Base-by-base conservation (phyloP, 2,797 vertebrate genomes). In the Phoeniculus purpureus region DNA sequence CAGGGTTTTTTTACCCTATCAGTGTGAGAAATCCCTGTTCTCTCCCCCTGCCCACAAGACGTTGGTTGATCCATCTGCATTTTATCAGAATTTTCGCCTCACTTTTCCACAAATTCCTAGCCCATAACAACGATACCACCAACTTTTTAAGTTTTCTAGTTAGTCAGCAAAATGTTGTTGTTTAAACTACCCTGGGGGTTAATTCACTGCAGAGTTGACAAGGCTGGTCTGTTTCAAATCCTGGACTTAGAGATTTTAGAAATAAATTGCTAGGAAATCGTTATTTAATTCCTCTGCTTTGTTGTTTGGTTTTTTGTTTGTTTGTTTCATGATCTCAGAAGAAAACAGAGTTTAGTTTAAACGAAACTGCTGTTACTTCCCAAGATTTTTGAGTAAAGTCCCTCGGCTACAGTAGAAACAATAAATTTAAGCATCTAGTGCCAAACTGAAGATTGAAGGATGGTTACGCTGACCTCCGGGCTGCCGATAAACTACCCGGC, bases 341-440 rank as follows among this genome's bases (percentile, higher is more conserved):
- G 87, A 58, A 94, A 96, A 64, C 23, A 62, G n/a, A 94, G 22
- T 54, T 70, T 88, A 34, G 18, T 89, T 95, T 82, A 85, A 92
- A 89, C 74, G 85, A 89, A 94, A 91, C 60, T 31, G 74, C 34
- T 84, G 66, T 15, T 67, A 43, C 76, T 81, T 94, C 84, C 47
- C 40, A 86, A 80, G 21, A 83, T 61, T 61, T 62, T 90, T 85
- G 17, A 94, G 21, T 78, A 52, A 43, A 78, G 62, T 45, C 59
- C 34, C n/a, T 2, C 83, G 86, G 68, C 88, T 88, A 56, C 26
- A 34, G 43, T 68, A 90, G 66, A 91, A 93, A 64, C 89, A 94
- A 81, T 83, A 84, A 59, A 81, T 25, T 40, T 66, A 47, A 45
- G 37, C 52, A 80, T 34, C 52, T 90, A 37, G 47, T 68, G 65